Percentiles rank a stretch among this genome's conserved stretches.
Conservation (phyloP, 2,797 vertebrate species). For the Simalia tracyae region DNA sequence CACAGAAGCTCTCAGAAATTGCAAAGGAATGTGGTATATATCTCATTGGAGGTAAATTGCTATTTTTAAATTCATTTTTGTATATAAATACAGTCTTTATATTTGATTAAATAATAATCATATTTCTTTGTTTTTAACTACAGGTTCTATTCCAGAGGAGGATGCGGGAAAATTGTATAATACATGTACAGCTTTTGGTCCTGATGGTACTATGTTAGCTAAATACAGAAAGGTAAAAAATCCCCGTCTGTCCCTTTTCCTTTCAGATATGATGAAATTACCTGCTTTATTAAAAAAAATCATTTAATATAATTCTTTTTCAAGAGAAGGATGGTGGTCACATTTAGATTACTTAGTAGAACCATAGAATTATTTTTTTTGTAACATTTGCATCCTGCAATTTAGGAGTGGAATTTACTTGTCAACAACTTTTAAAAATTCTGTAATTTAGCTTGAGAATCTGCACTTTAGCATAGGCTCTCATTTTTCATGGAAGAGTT, state of each 20-base stretch:
- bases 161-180: conserved; percentile 91
- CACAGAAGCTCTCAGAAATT: conserved; percentile 83
- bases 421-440: not conserved
- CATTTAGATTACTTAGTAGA: not conserved
- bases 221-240: conserved; percentile 90
- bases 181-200: conserved; percentile 89
- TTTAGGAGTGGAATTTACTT: not conserved
- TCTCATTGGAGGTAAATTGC: conserved; percentile 87
- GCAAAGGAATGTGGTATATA: conserved; percentile 88
- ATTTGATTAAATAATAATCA: not conserved
- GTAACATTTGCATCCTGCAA: not conserved
- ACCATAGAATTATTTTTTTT: not conserved
- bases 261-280: not conserved
- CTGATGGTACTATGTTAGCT: conserved; percentile 86
- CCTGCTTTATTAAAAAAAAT: not conserved
- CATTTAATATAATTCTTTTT: not conserved
- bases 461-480: not conserved
- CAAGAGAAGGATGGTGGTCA: not conserved
- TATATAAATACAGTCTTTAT: not conserved
- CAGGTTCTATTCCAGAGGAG: conserved; percentile 95
- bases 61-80: not conserved
- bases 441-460: not conserved
- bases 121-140: conserved; percentile 45
- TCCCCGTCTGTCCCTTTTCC: not conserved
- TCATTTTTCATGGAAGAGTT: not conserved